Evolutionary conservation across 2,797 vertebrate genomes (phyloP), one percentile per base, ranked within the genome.

Genomic region (Enteromius argenteus): DNA sequence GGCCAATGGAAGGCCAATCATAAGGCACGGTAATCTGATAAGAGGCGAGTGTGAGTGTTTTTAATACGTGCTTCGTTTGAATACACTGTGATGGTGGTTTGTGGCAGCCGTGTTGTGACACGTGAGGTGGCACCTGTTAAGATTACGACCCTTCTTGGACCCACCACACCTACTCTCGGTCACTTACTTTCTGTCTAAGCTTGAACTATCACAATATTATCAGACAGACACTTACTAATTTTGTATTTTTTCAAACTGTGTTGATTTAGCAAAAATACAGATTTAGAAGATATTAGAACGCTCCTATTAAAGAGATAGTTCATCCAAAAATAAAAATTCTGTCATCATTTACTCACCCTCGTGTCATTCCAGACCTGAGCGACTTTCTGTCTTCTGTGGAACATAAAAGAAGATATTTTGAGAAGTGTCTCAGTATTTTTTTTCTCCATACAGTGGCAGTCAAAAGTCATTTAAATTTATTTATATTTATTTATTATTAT

Each of bases 1-100:
- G 89, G 90, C 71, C 81, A 80, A 88, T 90, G 88, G 84, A 80
- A 89, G 90, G 68, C 79, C 81, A 82, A 88, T 89, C 79, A 72
- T 86, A 86, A 83, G 87, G 76, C 79, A 79, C 30, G 58, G 44
- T 85, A 86, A 86, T 84, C 84, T 75, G 84, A 86, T 85, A 84
- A 85, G 71, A 74, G 39, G 51, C 44, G 74, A 81, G 84, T 76
- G 86, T 64, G 82, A 80, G 74, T 86, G 86, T 87, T 83, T 82
- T 87, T 83, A 82, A 80, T 79, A 83, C 68, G 23, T 30, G 42
- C 42, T 72, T 42, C 21, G 49, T 51, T 64, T 75, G 10, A 83
- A 77, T 76, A 60, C 58, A 44, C 30, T 42, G 5, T 39, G 76
- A 86, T 76, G 64, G 23, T 81, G 71, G 32, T 69, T 53, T 74